Conservation (phyloP, 2,888 invertebrate species). For the Pteria penguin region DNA sequence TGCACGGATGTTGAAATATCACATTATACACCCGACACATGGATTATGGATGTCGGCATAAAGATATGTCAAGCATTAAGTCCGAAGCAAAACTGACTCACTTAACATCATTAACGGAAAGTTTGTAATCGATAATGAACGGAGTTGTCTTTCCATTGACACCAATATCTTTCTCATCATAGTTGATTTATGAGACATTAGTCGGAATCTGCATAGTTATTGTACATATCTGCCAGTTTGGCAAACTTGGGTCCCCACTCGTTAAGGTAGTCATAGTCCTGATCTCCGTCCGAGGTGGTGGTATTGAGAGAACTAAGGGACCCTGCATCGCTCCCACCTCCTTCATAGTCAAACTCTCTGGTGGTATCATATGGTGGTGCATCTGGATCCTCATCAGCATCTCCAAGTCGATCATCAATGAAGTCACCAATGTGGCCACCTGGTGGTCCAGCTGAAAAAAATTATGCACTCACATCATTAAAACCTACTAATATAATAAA, state of each 20-base stretch:
- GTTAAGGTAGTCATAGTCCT: slow-evolving; percentile 97
- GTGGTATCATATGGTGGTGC: slow-evolving; percentile 99
- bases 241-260: slow-evolving; percentile 99
- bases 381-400: slow-evolving; percentile 97
- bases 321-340: slow-evolving; percentile 95
- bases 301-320: slow-evolving; percentile 95
- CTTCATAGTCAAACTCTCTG: slow-evolving; percentile 99
- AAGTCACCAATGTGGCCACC: slow-evolving; percentile 90
- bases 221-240: slow-evolving; percentile 96
- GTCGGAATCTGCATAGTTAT: slow-evolving; percentile 55
- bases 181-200: neutral
- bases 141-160: no score
- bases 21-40: no score
- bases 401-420: slow-evolving; percentile 96
- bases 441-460: slow-evolving; percentile 55
- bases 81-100: no score
- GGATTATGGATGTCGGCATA: no score
- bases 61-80: no score
- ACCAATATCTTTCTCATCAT: no score
- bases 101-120: no score
- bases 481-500: neutral
- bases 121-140: no score
- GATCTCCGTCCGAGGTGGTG: slow-evolving; percentile 90
- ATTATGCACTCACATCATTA: no score
- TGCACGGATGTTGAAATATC: no score